Evolutionary conservation across 1,140 invertebrate species (phyloP).

Genomic region (Apolygus lucorum): DNA sequence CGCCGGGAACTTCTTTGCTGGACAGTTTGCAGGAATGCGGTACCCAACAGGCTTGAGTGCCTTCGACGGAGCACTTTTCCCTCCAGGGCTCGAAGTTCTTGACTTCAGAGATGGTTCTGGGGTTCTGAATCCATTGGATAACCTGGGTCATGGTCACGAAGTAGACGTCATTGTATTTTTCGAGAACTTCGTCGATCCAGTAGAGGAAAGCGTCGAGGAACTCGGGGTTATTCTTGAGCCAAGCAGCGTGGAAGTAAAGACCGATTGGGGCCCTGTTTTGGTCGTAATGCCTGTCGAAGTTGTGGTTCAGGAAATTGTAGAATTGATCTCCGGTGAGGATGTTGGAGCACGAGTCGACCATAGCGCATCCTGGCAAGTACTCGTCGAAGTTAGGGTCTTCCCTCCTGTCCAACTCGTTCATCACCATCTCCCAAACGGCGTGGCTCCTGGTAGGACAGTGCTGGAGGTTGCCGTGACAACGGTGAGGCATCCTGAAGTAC

Average conservation of each 20-base stretch:
- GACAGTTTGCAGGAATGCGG: slow-evolving; percentile 83
- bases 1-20: slow-evolving; percentile 83
- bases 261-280: slow-evolving; percentile 88
- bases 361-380: slow-evolving; percentile 85
- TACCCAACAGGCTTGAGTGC: slow-evolving; percentile 70
- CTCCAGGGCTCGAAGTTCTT: slow-evolving; percentile 91
- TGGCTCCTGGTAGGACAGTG: slow-evolving; percentile 85
- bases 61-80: slow-evolving; percentile 80
- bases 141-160: slow-evolving; percentile 97
- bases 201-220: slow-evolving; percentile 86
- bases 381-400: slow-evolving; percentile 88
- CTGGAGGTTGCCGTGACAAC: slow-evolving; percentile 87
- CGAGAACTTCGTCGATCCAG: slow-evolving; percentile 87
- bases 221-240: slow-evolving; percentile 90
- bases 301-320: slow-evolving; percentile 92
- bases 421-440: slow-evolving; percentile 96
- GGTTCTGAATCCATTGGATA: slow-evolving; percentile 94
- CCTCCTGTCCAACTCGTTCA: slow-evolving; percentile 87
- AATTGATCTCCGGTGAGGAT: slow-evolving; percentile 88
- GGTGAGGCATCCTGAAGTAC: slow-evolving; percentile 93
- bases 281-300: slow-evolving; percentile 90
- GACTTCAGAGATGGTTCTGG: slow-evolving; percentile 68
- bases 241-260: slow-evolving; percentile 91
- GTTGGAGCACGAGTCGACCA: slow-evolving; percentile 94
- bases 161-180: slow-evolving; percentile 84